Evolutionary conservation across 2,113 vertebrate genomes (phyloP), one percentile per base, ranked within the genome.

Genomic region (Actinemys pallida): DNA sequence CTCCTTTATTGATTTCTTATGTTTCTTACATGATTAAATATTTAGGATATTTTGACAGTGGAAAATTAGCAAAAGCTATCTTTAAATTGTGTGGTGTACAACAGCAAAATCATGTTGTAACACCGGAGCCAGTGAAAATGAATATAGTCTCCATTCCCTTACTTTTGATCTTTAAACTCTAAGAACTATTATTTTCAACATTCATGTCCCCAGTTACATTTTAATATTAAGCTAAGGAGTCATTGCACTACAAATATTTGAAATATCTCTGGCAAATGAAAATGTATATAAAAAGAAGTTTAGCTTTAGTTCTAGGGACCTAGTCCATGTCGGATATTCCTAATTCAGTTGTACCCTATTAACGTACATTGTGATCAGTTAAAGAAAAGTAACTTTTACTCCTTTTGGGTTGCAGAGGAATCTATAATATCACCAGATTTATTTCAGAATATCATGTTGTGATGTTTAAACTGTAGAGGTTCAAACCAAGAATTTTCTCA

Each of bases 1-100:
- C 83, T 88, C 79, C 92, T 81, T 31, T 13, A 2, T 9, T 84
- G 56, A 56, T 84, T 94, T 81, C 16, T 49, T 88, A 24, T 6
- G 2, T 29, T 89, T 24, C 52, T 84, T 81, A 10, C 3, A 79
- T 79, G 59, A 93, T 10, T 29, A 57, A 95, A 81, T 79, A 92
- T 56, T 92, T 82, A 53, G 84, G 2, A 9, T 93, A 31, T 92
- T 97, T 94, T 88, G 84, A 89, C n/a, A 84, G 86, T 4, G 6
- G 49, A 92, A 50, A 84, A 27, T 53, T 90, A 95, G 62, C 54
- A 87, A 85, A 75, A 35, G 13, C 42, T 0, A 12, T n/a, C 81
- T 50, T 84, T 78, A 1, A 13, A 31, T 20, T 2, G 1, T 7
- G 6, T 4, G 8, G 5, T 2, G 59, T 5, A 0, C 2, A 62